Evolutionary conservation across 2,888 invertebrate genomes (phyloP).

Genomic region (Ganaspis brasiliensis): DNA sequence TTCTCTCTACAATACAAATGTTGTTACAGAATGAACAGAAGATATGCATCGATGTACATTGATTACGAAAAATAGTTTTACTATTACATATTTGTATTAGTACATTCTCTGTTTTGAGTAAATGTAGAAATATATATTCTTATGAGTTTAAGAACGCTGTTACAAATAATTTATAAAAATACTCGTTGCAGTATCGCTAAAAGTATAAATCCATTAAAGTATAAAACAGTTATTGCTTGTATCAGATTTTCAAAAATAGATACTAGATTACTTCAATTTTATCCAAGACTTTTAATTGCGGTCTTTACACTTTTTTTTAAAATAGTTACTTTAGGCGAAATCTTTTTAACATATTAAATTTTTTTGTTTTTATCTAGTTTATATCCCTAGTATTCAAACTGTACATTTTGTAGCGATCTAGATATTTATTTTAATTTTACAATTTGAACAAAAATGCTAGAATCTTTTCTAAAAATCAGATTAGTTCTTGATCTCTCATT

Average conservation of each 20-base stretch:
- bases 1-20: slow-evolving; percentile 22
- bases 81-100: slow-evolving; percentile 28
- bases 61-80: slow-evolving; percentile 31
- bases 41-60: slow-evolving; percentile 35
- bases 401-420: too few species aligned
- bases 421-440: too few species aligned
- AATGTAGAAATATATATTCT: slow-evolving; percentile 34
- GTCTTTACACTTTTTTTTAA: not conserved
- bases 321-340: too few species aligned
- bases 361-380: too few species aligned
- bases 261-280: slow-evolving; percentile 25
- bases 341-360: too few species aligned
- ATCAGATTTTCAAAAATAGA: not conserved
- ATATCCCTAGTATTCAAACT: too few species aligned
- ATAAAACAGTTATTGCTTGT: not conserved
- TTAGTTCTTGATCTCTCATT: slow-evolving; percentile 37
- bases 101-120: slow-evolving; percentile 27
- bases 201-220: slow-evolving; percentile 11
- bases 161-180: slow-evolving; percentile 27
- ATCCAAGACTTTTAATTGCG: slow-evolving; percentile 12
- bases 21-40: slow-evolving; percentile 24
- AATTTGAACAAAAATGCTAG: slow-evolving; percentile 50
- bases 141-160: slow-evolving; percentile 14
- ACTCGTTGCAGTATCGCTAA: slow-evolving; percentile 20
- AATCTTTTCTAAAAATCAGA: slow-evolving; percentile 42